Percentiles rank a stretch among this genome's conserved stretches.
Evolutionary conservation across 2,797 vertebrate genomes (phyloP).

Genomic region (Chromis chromis): DNA sequence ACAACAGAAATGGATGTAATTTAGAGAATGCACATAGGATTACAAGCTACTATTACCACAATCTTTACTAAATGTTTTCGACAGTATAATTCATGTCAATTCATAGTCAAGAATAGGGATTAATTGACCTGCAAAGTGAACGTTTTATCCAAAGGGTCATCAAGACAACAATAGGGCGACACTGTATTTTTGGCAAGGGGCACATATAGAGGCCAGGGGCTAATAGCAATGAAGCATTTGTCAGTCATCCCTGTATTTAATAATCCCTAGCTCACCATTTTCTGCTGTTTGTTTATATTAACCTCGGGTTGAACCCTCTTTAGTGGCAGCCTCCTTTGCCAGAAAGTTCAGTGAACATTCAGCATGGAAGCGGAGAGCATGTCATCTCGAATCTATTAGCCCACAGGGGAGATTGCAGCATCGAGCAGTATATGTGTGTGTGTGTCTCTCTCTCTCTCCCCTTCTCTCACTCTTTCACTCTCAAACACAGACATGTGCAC

Average conservation of each 20-base stretch:
- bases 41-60: neutral
- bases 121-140: constrained; percentile 44
- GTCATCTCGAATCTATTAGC: constrained; percentile 95
- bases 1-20: neutral
- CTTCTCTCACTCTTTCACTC: constrained; percentile 41
- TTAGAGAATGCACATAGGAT: neutral
- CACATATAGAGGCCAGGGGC: constrained; percentile 90
- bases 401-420: constrained; percentile 91
- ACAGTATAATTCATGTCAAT: constrained; percentile 13
- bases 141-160: constrained; percentile 65
- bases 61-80: constrained; percentile 6
- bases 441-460: constrained; percentile 13
- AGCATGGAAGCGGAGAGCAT: constrained; percentile 91
- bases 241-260: constrained; percentile 93
- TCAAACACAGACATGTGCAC: constrained; percentile 43
- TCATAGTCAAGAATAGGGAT: constrained; percentile 41
- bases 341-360: constrained; percentile 96
- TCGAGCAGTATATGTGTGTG: constrained; percentile 81
- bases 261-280: constrained; percentile 93
- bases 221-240: constrained; percentile 96
- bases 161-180: constrained; percentile 60
- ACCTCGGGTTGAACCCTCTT: constrained; percentile 98
- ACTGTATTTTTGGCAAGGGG: constrained; percentile 74
- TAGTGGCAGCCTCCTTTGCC: constrained; percentile 92
- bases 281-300: constrained; percentile 97